Percentiles rank a stretch among this genome's conserved stretches.
Evolutionary conservation across 2,797 vertebrate species (phyloP).

Genomic region (Poecilia velifera): DNA sequence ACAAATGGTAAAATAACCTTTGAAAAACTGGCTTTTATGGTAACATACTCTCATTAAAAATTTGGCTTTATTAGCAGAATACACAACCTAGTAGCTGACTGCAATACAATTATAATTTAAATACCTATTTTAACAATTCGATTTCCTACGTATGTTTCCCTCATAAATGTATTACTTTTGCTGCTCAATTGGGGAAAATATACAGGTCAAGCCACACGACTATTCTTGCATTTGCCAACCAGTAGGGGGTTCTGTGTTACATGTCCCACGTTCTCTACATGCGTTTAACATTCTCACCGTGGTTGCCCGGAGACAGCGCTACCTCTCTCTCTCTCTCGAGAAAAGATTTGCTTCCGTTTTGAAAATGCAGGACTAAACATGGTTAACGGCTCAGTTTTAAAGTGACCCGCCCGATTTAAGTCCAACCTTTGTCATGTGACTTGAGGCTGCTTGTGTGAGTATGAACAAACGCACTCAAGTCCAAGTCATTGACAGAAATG

Average conservation of each 20-base stretch:
- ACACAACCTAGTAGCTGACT: background rate
- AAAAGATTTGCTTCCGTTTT: background rate
- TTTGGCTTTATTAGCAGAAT: background rate
- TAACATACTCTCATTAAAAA: too few relatives aligned
- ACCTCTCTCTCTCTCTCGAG: background rate
- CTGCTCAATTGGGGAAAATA: background rate
- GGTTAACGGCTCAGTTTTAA: background rate
- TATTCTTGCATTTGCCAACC: background rate
- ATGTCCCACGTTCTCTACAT: background rate
- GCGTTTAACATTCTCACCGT: constrained; percentile 17
- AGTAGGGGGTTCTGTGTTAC: background rate
- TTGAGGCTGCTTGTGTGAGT: rapidly evolving
- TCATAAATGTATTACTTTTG: background rate
- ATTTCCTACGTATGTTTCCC: background rate
- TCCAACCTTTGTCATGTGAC: constrained; percentile 30
- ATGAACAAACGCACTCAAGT: constrained; percentile 32
- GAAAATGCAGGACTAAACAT: rapidly evolving
- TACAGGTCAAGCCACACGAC: background rate
- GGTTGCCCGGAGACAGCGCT: background rate
- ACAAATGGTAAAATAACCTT: background rate
- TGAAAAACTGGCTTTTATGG: background rate
- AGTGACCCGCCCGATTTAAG: rapidly evolving
- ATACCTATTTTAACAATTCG: background rate
- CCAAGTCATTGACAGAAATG: constrained; percentile 65
- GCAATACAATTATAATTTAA: background rate